Percentiles rank a stretch among this genome's conserved stretches.
Evolutionary conservation across 2,113 vertebrate genomes (phyloP).

Genomic region (Campylomormyrus numenius): DNA sequence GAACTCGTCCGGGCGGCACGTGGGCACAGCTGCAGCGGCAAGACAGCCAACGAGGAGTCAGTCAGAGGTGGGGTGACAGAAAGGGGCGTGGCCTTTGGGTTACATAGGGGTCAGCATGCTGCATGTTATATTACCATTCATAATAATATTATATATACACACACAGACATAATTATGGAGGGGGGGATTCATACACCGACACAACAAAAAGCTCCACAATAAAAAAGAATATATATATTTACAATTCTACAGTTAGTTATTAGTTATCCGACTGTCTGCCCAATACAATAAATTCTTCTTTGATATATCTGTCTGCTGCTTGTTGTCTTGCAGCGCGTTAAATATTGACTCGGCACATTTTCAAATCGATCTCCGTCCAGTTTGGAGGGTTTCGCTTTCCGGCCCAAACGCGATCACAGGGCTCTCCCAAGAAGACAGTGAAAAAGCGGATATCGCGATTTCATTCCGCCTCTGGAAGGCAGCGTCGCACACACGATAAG

Average conservation of each 20-base stretch:
- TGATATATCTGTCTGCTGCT: conserved; percentile 51
- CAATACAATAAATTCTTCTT: not conserved
- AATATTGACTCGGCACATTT: conserved; percentile 55
- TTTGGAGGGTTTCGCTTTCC: not conserved
- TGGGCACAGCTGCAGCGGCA: conserved; percentile 66
- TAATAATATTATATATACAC: not conserved
- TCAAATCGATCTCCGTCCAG: conserved; percentile 41
- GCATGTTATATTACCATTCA: not conserved
- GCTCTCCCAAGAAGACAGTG: not conserved
- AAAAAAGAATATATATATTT: not conserved
- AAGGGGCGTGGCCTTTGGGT: not conserved
- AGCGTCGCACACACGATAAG: not conserved
- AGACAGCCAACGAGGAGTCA: not conserved
- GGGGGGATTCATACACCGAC: not conserved
- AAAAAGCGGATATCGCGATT: not conserved
- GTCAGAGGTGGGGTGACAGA: not conserved
- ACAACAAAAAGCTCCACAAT: not conserved
- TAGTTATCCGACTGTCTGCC: not conserved
- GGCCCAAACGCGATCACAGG: not conserved
- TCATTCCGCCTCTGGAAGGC: not conserved
- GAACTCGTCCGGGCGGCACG: conserved; percentile 85
- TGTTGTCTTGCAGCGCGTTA: conserved; percentile 55
- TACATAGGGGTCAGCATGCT: not conserved
- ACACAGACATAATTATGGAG: too few relatives aligned
- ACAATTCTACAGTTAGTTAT: conserved; percentile 13